Conservation (phyloP, 2,797 vertebrate species). For the Caiman crocodilus region DNA sequence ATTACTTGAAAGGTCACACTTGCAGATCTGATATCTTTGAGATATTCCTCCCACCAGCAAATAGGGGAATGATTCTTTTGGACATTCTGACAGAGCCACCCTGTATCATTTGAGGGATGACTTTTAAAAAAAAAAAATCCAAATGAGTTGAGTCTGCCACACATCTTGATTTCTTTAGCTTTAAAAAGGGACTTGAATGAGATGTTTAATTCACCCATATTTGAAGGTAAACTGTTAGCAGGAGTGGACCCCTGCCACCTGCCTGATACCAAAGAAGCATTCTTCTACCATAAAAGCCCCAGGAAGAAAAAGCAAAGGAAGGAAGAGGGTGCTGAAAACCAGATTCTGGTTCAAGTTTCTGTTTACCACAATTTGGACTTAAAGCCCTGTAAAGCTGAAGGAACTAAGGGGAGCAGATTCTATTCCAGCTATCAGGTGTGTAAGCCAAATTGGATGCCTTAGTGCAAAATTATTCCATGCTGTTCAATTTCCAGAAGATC, state of each 20-base stretch:
- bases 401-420: neutral
- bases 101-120: neutral
- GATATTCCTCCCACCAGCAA: neutral
- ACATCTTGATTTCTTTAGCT: neutral
- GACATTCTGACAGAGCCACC: neutral
- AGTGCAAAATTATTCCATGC: too few relatives aligned
- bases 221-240: neutral
- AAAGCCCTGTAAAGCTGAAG: constrained; percentile 39
- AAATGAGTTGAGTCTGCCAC: neutral
- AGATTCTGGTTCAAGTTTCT: neutral
- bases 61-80: neutral
- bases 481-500: too few relatives aligned
- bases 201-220: neutral
- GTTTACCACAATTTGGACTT: neutral
- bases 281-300: neutral
- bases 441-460: too few relatives aligned
- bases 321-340: neutral
- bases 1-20: neutral
- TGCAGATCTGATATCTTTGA: neutral
- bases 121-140: neutral
- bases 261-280: fast-evolving
- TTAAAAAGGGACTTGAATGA: neutral
- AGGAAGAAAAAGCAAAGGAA: fast-evolving
- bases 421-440: too few relatives aligned
- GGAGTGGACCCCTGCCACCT: neutral